phyloP scores from a whole-genome alignment of 2,888 invertebrate genomes.

The Diarsia brunnea region DNA sequence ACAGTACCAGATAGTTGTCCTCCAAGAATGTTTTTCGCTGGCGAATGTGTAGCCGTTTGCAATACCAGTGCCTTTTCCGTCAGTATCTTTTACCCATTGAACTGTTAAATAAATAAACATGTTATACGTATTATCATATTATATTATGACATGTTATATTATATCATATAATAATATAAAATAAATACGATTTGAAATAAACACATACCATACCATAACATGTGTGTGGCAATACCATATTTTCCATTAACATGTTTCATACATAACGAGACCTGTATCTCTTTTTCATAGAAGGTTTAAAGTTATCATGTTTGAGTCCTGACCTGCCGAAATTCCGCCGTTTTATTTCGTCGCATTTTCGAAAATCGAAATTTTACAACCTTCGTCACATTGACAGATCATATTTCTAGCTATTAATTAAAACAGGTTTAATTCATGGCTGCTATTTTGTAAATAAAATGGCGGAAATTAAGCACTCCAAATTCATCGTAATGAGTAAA shows the following conservation, averaged over 20 bases:
- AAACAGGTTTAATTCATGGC: not conserved
- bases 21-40: constrained; percentile 3
- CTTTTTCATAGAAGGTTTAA: not conserved
- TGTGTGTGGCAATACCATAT: not conserved
- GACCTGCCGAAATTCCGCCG: not conserved
- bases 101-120: constrained; percentile 56
- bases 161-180: too few species aligned
- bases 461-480: not conserved
- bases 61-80: constrained; percentile 57
- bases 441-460: not conserved
- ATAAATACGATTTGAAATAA: not conserved
- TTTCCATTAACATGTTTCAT: not conserved
- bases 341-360: not conserved
- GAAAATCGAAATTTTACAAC: not conserved
- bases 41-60: constrained; percentile 52
- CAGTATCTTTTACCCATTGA: constrained; percentile 46
- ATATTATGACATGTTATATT: too few species aligned
- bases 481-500: not conserved
- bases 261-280: too few species aligned
- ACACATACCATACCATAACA: not conserved
- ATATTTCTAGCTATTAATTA: not conserved
- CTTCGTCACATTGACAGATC: not conserved
- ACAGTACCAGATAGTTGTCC: constrained; percentile 24
- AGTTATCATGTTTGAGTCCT: not conserved
- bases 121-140: too few species aligned